Evolutionary conservation across 2,113 vertebrate genomes (phyloP).

Genomic region (Lycaon pictus): DNA sequence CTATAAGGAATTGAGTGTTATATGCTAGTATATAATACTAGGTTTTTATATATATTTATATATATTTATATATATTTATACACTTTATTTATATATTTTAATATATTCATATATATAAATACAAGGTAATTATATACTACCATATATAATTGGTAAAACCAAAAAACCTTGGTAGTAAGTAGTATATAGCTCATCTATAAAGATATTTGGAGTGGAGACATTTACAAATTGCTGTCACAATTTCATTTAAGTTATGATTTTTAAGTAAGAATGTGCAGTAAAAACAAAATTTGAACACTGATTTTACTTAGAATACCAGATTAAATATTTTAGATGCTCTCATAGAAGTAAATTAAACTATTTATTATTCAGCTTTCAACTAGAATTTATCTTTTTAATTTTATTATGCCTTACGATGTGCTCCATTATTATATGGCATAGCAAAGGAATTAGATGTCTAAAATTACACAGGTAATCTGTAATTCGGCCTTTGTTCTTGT

Average conservation of each 20-base stretch:
- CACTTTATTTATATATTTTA: too few relatives aligned
- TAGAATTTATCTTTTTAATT: neutral
- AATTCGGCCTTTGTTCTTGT: conserved; percentile 4
- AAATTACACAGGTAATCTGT: neutral
- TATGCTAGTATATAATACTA: neutral
- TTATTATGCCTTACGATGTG: neutral
- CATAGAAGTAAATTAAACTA: neutral
- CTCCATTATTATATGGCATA: neutral
- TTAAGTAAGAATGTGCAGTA: neutral
- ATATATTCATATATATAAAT: too few relatives aligned
- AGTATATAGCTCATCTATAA: neutral
- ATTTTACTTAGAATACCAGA: neutral
- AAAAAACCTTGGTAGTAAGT: neutral
- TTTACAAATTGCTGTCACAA: neutral
- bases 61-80: too few relatives aligned
- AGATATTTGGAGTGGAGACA: neutral
- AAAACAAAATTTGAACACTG: conserved; percentile 13
- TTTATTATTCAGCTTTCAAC: neutral
- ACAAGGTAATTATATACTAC: too few relatives aligned
- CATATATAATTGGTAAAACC: too few relatives aligned
- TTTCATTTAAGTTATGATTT: conserved; percentile 57
- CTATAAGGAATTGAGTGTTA: neutral
- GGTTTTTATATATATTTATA: too few relatives aligned
- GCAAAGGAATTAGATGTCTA: neutral
- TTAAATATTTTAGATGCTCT: conserved; percentile 38